phyloP scores from a whole-genome alignment of 2,888 invertebrate genomes.

The Sisyra nigra region DNA sequence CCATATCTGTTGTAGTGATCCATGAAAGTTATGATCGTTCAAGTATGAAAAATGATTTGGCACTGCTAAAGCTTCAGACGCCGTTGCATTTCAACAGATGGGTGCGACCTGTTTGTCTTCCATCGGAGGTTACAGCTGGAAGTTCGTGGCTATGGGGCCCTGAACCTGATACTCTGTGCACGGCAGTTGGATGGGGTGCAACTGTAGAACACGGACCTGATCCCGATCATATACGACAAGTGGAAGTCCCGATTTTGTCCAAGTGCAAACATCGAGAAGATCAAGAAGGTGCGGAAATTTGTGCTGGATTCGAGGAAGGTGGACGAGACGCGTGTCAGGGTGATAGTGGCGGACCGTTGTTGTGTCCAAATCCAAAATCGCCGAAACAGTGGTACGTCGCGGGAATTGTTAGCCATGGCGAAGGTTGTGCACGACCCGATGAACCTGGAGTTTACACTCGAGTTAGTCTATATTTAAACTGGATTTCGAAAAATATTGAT shows the following conservation, averaged over 20 bases:
- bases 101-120: conserved; percentile 65
- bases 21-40: conserved; percentile 47
- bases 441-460: conserved; percentile 75
- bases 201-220: conserved; percentile 58
- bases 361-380: conserved; percentile 55
- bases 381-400: conserved; percentile 61
- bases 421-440: conserved; percentile 63
- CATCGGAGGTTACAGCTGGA: conserved; percentile 38
- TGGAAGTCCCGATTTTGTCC: conserved; percentile 53
- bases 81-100: conserved; percentile 60
- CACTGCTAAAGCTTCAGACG: conserved; percentile 45
- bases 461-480: conserved; percentile 55
- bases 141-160: conserved; percentile 48
- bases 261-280: conserved; percentile 50
- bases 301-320: conserved; percentile 58
- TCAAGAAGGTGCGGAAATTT: conserved; percentile 48
- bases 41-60: conserved; percentile 60
- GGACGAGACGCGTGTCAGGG: conserved; percentile 77
- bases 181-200: conserved; percentile 74
- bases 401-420: conserved; percentile 75
- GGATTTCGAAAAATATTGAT: conserved; percentile 44
- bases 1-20: conserved; percentile 42
- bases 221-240: conserved; percentile 68
- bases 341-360: conserved; percentile 71
- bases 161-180: conserved; percentile 46